phyloP scores from a whole-genome alignment of 92 coral and sea anemone species.

The Phymanthus crucifer region DNA sequence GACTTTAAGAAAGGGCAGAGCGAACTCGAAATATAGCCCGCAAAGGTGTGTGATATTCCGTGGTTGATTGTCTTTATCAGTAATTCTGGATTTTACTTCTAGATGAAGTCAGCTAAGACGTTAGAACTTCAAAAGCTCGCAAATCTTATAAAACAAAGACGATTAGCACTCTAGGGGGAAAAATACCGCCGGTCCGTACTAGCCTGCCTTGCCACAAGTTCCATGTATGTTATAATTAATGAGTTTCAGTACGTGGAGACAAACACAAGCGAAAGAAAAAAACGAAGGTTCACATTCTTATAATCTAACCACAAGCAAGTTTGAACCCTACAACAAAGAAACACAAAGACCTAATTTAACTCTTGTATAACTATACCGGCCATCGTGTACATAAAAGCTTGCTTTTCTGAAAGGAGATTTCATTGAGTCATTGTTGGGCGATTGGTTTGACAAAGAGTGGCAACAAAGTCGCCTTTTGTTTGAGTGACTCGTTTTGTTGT shows the following conservation, averaged over 20 bases:
- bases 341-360: slow-evolving; percentile 40
- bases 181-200: slow-evolving; percentile 6
- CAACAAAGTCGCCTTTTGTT: slow-evolving; percentile 48
- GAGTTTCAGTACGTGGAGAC: slow-evolving; percentile 21
- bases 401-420: slow-evolving; percentile 24
- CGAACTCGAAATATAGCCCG: slow-evolving; percentile 26
- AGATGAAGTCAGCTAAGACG: slow-evolving; percentile 11
- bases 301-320: slow-evolving; percentile 54
- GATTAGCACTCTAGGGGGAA: slow-evolving; percentile 30
- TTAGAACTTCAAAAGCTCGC: slow-evolving; percentile 23
- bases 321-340: slow-evolving; percentile 36
- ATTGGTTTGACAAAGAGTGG: slow-evolving; percentile 47
- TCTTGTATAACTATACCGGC: slow-evolving; percentile 34
- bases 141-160: slow-evolving; percentile 30
- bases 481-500: slow-evolving; percentile 36
- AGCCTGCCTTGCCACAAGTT: slow-evolving; percentile 26
- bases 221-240: slow-evolving; percentile 28
- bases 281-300: slow-evolving; percentile 17
- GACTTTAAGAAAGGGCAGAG: slow-evolving; percentile 12
- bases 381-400: slow-evolving; percentile 41
- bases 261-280: slow-evolving; percentile 24
- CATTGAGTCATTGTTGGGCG: slow-evolving; percentile 41
- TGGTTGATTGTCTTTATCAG: slow-evolving; percentile 11
- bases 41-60: slow-evolving; percentile 15
- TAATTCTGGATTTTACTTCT: slow-evolving; percentile 7